phyloP scores from a whole-genome alignment of 2,113 vertebrate genomes.

The Tragelaphus scriptus region DNA sequence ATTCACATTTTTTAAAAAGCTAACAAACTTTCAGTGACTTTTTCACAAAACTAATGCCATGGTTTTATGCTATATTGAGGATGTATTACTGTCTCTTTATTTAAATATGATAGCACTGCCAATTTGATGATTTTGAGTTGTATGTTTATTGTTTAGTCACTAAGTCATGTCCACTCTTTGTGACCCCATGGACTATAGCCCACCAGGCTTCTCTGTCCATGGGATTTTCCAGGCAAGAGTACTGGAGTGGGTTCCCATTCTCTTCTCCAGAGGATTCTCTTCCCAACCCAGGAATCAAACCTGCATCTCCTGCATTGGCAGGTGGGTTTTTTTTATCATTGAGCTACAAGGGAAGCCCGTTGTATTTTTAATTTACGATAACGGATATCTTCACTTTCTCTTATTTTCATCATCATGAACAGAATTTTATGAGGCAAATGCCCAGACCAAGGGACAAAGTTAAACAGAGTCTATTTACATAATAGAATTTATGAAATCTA shows the following conservation, averaged over 20 bases:
- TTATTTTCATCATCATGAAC: constrained; percentile 19
- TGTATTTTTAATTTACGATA: background rate
- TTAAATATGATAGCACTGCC: background rate
- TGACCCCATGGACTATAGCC: background rate
- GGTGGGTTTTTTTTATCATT: background rate
- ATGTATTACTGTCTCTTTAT: background rate
- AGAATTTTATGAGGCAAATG: constrained; percentile 49
- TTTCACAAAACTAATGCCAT: background rate
- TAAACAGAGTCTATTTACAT: constrained; percentile 25
- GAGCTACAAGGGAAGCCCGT: background rate
- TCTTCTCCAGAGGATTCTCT: background rate
- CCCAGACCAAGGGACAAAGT: constrained; percentile 16
- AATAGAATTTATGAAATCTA: constrained; percentile 20
- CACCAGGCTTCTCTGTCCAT: background rate
- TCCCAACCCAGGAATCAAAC: background rate
- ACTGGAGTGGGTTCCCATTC: background rate
- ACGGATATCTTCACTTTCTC: background rate
- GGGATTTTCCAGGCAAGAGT: background rate
- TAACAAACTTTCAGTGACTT: background rate
- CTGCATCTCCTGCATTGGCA: background rate
- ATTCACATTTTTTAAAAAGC: background rate
- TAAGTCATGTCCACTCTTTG: background rate
- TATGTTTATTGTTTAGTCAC: background rate
- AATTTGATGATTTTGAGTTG: background rate
- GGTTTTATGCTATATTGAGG: background rate